Evolutionary conservation across 2,888 invertebrate genomes (phyloP).

Genomic region (Tigriopus californicus): DNA sequence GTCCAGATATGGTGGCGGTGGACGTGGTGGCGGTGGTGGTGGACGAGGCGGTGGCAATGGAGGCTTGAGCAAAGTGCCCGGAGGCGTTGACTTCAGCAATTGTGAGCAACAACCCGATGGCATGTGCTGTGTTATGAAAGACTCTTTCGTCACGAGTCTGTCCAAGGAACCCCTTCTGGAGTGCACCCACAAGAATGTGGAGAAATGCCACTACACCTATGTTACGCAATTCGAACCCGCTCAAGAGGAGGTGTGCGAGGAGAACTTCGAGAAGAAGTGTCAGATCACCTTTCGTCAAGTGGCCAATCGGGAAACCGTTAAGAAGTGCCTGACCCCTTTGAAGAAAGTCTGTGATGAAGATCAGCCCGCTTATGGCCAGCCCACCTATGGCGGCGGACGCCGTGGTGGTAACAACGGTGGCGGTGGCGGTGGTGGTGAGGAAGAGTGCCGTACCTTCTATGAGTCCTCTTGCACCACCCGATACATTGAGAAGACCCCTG

Average conservation of each 20-base stretch:
- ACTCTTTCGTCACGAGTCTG: not conserved
- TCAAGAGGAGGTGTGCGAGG: conserved; percentile 15
- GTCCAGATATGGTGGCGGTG: no score
- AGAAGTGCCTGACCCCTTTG: conserved; percentile 5
- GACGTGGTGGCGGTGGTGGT: no score
- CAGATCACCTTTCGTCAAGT: conserved; percentile 9
- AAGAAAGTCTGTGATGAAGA: not conserved
- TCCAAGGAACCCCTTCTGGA: conserved; percentile 5
- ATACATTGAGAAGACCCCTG: conserved; percentile 5
- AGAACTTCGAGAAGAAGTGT: conserved; percentile 15
- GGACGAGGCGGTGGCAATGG: no score
- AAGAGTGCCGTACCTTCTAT: conserved; percentile 8
- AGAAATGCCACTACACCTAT: conserved; percentile 14
- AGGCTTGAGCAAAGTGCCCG: not conserved
- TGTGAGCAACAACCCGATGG: conserved; percentile 11
- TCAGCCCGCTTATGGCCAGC: not conserved
- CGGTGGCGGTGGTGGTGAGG: not conserved
- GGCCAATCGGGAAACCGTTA: not conserved
- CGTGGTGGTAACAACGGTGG: not conserved
- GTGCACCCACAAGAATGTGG: conserved; percentile 8
- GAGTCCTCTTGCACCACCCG: conserved; percentile 13
- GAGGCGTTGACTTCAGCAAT: conserved; percentile 9
- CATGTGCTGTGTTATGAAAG: conserved; percentile 2
- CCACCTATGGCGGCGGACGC: not conserved
- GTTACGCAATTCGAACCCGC: conserved; percentile 14